Base-by-base conservation (phyloP, 1,140 invertebrate species). In the Diorhabda elongata region DNA sequence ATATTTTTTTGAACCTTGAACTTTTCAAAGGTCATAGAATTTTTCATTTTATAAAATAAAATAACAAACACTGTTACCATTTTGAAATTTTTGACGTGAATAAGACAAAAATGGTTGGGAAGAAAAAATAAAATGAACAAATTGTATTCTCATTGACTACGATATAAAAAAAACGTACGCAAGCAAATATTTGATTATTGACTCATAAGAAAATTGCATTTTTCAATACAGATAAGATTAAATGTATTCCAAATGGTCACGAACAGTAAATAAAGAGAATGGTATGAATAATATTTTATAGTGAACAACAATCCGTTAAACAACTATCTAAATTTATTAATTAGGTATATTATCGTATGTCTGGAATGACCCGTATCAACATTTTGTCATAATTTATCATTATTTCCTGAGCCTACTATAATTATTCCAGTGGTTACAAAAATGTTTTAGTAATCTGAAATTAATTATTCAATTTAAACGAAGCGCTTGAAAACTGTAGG, bases 351-450 rank as follows among this genome's bases (percentile, higher is more conserved):
- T 45, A 58, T 58, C n/a, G 26, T 65, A 57, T 65, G 64, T 65
- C 64, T 65, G 64, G 52, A 26, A 9, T 58, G 52, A 42, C 6
- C 64, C 47, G 8, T 65, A 65, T 65, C 64, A 65, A 57, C 64
- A 58, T 65, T 65, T 65, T 65, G 64, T 65, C 52, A 58, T 11
- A 57, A 65, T 65, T 65, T 65, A 65, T 65, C 64, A 65, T 65
- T 58, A 56, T 65, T 65, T 65, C 64, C 64, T 65, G 64, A 65
- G 64, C 64, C 64, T 65, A 65, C 64, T 26, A 65, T 65, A 9
- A 64, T 65, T 62, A 64, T 43, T 65, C 5, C 47, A 65, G 64
- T 41, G 47, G 41, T 42, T 57, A 47, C 42, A n/a, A 65, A 65
- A 65, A 65, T 65, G 64, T 65, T 65, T 52, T n/a, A 52, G n/a